Conservation (phyloP, 1,140 invertebrate genomes). For the Muscidifurax raptorellus region DNA sequence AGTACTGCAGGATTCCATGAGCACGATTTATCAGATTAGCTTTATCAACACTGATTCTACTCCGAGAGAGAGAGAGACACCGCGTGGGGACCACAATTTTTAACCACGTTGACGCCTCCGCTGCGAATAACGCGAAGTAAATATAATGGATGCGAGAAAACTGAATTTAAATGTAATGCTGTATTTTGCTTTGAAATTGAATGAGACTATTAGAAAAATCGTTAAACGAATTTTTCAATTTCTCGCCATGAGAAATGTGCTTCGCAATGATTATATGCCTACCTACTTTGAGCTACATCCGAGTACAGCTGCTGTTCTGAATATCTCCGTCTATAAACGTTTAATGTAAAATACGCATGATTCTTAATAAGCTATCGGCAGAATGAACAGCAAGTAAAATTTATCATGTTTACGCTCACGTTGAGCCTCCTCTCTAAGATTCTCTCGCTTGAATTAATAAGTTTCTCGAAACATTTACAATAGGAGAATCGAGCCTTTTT, state of each 20-base stretch:
- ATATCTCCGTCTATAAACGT: conserved; percentile 17
- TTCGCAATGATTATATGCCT: background rate
- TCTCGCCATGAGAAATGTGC: background rate
- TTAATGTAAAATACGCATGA: conserved; percentile 22
- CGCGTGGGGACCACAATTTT: background rate
- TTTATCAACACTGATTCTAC: conserved; percentile 34
- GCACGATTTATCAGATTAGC: conserved; percentile 28
- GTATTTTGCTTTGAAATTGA: no score
- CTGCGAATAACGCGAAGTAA: background rate
- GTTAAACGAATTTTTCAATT: background rate
- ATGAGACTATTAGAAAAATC: no score
- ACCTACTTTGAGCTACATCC: background rate
- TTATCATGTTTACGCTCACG: conserved; percentile 23
- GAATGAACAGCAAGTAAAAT: conserved; percentile 13
- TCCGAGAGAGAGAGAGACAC: background rate
- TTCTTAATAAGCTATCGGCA: conserved; percentile 27
- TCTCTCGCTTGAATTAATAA: background rate
- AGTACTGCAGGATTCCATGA: conserved; percentile 18
- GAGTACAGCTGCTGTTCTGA: background rate
- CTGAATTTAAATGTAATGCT: background rate
- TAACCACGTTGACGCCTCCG: background rate
- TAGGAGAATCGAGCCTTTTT: background rate
- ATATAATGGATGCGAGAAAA: background rate
- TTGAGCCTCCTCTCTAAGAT: background rate
- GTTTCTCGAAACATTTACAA: background rate